Conservation (phyloP, 2,888 invertebrate genomes). For the Lypha dubia region DNA sequence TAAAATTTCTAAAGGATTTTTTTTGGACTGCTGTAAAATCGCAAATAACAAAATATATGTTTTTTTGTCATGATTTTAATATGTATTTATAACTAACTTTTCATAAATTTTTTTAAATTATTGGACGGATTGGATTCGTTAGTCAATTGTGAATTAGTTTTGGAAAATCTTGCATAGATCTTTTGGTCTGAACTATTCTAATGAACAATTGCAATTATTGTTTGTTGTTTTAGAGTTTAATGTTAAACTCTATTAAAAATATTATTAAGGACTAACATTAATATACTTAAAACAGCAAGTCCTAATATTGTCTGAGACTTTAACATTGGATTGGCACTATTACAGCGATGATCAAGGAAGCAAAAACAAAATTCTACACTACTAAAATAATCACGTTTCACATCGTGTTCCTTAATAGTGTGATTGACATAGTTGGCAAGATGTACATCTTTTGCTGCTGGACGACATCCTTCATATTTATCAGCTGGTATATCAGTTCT, state of each 20-base stretch:
- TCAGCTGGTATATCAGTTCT: conserved; percentile 95
- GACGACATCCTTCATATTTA: conserved; percentile 94
- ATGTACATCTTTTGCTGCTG: conserved; percentile 90
- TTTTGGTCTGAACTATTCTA: neutral
- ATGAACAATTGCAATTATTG: too few species aligned
- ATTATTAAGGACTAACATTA: conserved; percentile 29
- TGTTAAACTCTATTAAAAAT: conserved; percentile 39
- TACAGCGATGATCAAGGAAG: conserved; percentile 95
- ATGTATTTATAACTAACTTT: neutral
- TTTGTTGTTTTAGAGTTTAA: neutral
- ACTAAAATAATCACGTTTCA: conserved; percentile 91
- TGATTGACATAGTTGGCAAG: conserved; percentile 95
- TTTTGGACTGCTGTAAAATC: too few species aligned
- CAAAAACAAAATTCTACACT: conserved; percentile 95
- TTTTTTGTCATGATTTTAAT: too few species aligned
- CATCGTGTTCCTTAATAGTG: conserved; percentile 92
- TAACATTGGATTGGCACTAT: conserved; percentile 82
- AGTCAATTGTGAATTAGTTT: too few species aligned
- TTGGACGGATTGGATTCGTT: conserved; percentile 64
- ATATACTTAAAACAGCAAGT: conserved; percentile 37
- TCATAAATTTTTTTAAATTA: conserved; percentile 14
- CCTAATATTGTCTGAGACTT: conserved; percentile 2
- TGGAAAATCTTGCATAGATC: too few species aligned
- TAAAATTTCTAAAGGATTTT: too few species aligned
- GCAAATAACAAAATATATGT: too few species aligned